phyloP scores from a whole-genome alignment of 1,140 invertebrate genomes.

The Drosophila pandora region DNA sequence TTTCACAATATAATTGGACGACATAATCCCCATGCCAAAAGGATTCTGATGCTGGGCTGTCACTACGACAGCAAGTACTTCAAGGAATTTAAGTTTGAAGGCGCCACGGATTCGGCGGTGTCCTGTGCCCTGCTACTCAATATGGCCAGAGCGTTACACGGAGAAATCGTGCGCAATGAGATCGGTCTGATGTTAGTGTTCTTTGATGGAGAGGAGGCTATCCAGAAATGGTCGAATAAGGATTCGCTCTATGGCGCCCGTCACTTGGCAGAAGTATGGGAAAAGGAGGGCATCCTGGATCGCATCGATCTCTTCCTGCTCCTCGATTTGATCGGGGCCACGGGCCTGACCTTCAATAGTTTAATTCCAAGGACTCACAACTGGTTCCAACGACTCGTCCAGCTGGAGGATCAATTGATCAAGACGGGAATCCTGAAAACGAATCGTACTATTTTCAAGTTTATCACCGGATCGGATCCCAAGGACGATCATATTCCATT shows the following conservation, averaged over 20 bases:
- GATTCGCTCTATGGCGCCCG: conserved; percentile 97
- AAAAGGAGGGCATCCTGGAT: conserved; percentile 67
- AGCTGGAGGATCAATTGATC: conserved; percentile 86
- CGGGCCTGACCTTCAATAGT: conserved; percentile 92
- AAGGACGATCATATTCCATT: conserved; percentile 99
- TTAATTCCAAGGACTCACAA: conserved; percentile 89
- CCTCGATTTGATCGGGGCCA: conserved; percentile 94
- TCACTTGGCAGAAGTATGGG: conserved; percentile 92
- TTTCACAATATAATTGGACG: conserved; percentile 95
- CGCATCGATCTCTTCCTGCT: conserved; percentile 91
- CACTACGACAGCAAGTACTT: conserved; percentile 98
- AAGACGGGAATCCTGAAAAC: conserved; percentile 84
- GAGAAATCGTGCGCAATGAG: conserved; percentile 86
- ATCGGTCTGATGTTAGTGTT: conserved; percentile 96
- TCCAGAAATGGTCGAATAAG: conserved; percentile 87
- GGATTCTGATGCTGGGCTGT: conserved; percentile 93
- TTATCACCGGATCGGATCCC: conserved; percentile 85
- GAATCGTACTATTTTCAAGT: conserved; percentile 84
- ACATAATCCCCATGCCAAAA: conserved; percentile 90
- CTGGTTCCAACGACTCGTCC: conserved; percentile 87
- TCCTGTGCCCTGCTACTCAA: conserved; percentile 97
- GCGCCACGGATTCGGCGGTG: conserved; percentile 85
- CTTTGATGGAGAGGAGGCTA: conserved; percentile 99
- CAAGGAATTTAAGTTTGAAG: conserved; percentile 87
- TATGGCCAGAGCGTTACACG: conserved; percentile 89